These are phyloP conservation scores for Tragopan temminckii DNA, from an alignment of 2,797 vertebrate genomes.

Conservation along the genomic window DNA sequence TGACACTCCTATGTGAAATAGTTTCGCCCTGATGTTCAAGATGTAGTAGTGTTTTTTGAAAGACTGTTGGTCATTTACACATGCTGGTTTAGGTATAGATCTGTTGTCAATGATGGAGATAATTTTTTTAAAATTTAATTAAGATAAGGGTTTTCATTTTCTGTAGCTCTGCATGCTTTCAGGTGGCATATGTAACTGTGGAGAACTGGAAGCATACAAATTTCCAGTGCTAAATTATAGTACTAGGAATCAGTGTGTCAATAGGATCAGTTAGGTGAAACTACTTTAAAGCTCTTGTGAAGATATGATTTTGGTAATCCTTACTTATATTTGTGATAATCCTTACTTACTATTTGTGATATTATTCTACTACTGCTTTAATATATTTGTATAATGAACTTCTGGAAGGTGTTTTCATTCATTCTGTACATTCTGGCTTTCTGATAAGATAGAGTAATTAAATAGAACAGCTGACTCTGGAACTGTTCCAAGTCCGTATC, in stretches of 20 bases:
- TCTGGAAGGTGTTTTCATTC: neutral
- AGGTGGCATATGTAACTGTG: neutral
- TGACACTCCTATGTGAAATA: neutral
- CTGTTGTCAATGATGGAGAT: neutral
- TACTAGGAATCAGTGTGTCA: neutral
- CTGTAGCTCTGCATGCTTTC: neutral
- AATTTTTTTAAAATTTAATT: neutral
- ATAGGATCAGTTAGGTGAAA: neutral
- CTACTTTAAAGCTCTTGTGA: neutral
- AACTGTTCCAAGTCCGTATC: neutral
- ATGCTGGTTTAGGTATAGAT: neutral
- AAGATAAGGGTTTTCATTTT: neutral
- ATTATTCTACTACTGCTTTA: neutral
- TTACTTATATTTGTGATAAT: neutral
- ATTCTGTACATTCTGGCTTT: neutral
- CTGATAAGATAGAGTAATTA: neutral
- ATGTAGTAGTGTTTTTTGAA: neutral
- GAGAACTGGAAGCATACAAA: neutral
- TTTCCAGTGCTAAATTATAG: neutral
- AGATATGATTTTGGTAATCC: neutral
- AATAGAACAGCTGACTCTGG: neutral
- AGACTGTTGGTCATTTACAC: neutral
- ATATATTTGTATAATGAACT: neutral
- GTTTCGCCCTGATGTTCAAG: neutral
- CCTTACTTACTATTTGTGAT: neutral